Evolutionary conservation across 2,797 vertebrate genomes (phyloP).

Genomic region (Melanotaenia parkinsoni): DNA sequence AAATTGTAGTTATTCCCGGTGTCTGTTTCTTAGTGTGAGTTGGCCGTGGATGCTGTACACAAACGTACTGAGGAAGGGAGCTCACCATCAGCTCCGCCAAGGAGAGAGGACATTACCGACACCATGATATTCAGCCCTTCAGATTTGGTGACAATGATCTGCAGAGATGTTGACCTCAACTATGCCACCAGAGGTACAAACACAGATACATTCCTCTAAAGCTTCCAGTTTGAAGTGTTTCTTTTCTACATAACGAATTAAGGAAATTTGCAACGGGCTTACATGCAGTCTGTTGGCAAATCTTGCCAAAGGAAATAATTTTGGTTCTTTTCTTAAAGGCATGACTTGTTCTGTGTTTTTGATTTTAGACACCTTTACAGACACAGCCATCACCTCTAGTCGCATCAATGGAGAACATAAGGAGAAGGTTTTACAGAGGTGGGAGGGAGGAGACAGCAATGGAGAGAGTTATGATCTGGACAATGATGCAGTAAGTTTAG

Average conservation of each 20-base stretch:
- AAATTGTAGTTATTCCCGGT: conserved; percentile 3
- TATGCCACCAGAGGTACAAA: conserved; percentile 90
- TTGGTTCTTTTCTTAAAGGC: neutral
- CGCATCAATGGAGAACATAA: conserved; percentile 94
- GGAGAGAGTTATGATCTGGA: conserved; percentile 92
- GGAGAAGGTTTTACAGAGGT: conserved; percentile 92
- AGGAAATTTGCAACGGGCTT: neutral
- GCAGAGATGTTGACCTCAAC: conserved; percentile 93
- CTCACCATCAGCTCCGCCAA: conserved; percentile 74
- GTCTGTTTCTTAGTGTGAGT: conserved; percentile 85
- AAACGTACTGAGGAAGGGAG: conserved; percentile 76
- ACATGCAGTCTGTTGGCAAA: neutral
- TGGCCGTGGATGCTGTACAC: conserved; percentile 94
- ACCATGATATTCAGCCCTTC: conserved; percentile 93
- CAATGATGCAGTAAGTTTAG: conserved; percentile 86
- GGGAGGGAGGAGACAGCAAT: conserved; percentile 93
- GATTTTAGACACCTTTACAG: conserved; percentile 89
- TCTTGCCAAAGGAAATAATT: neutral
- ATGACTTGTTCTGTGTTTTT: conserved; percentile 2
- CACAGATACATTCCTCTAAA: neutral
- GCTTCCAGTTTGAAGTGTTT: neutral
- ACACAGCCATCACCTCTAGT: conserved; percentile 88
- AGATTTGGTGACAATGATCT: conserved; percentile 91
- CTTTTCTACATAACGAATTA: neutral
- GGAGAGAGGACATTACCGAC: conserved; percentile 92